Conservation (phyloP, 37 sponge, comb jelly and placozoan genomes). For the Beroe forskalii region DNA sequence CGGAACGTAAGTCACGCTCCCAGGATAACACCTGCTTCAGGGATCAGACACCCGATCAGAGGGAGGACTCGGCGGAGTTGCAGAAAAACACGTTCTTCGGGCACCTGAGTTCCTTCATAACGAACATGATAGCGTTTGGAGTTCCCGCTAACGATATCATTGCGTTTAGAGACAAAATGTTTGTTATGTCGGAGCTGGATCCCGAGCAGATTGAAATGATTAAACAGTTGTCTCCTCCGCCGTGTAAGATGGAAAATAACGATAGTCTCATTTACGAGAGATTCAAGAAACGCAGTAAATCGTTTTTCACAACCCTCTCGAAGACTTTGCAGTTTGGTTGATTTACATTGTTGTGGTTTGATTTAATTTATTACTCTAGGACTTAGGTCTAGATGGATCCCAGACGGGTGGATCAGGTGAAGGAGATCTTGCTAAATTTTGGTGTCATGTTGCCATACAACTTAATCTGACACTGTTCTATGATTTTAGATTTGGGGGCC, state of each 20-base stretch:
- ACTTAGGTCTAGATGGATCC: no score
- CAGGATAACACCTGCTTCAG: conserved; percentile 9
- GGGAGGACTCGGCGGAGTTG: conserved; percentile 33
- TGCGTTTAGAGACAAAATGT: conserved; percentile 39
- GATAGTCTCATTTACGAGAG: conserved; percentile 18
- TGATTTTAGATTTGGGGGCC: no score
- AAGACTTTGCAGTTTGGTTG: background rate
- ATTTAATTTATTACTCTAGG: background rate
- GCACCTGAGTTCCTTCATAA: conserved; percentile 47
- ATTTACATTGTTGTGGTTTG: no score
- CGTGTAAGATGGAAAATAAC: background rate
- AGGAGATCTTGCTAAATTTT: no score
- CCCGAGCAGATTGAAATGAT: conserved; percentile 34
- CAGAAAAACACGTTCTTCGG: conserved; percentile 61
- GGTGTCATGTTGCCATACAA: no score
- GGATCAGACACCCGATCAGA: conserved; percentile 12
- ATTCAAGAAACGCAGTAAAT: background rate
- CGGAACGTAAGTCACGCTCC: conserved; percentile 9
- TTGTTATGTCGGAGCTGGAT: conserved; percentile 31
- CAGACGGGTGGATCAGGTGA: no score
- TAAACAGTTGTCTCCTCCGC: conserved; percentile 3
- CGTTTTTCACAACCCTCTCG: background rate
- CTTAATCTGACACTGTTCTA: no score
- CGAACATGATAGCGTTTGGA: conserved; percentile 43
- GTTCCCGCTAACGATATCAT: background rate